A percentile compares a stretch with the other conserved stretches of the same genome.
Conservation (phyloP, 2,888 invertebrate species). For the Eristalinus aeneus region DNA sequence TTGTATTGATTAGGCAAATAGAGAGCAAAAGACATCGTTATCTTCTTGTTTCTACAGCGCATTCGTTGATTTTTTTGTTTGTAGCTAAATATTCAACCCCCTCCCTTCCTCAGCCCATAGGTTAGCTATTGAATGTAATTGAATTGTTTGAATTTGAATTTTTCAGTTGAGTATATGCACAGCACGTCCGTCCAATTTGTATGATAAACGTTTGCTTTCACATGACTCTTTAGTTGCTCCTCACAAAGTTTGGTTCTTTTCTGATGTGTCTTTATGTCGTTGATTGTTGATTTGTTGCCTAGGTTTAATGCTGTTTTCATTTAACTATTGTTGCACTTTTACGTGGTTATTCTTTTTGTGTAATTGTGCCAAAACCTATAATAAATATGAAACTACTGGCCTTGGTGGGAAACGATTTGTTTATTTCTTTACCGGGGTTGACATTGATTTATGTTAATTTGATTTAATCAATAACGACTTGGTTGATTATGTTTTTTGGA, state of each 20-base stretch:
- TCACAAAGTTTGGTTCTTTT: slow-evolving; percentile 32
- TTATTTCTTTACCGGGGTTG: slow-evolving; percentile 6
- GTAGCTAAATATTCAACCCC: background rate
- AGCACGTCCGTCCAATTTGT: slow-evolving; percentile 62
- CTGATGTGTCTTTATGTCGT: background rate
- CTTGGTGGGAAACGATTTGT: slow-evolving; percentile 57
- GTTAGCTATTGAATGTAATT: slow-evolving; percentile 17
- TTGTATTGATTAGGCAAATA: slow-evolving; percentile 59
- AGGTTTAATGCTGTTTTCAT: slow-evolving; percentile 44
- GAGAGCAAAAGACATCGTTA: slow-evolving; percentile 67
- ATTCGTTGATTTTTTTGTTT: slow-evolving; percentile 34
- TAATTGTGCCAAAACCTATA: slow-evolving; percentile 57
- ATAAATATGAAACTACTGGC: slow-evolving; percentile 7
- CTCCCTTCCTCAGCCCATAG: slow-evolving; percentile 7
- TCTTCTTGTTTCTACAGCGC: slow-evolving; percentile 30
- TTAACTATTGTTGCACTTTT: background rate
- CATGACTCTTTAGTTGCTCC: slow-evolving; percentile 5
- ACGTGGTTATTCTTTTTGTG: slow-evolving; percentile 2
- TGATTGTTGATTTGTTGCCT: slow-evolving; percentile 52
- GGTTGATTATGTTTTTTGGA: background rate
- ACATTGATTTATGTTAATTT: background rate
- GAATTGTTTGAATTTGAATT: background rate
- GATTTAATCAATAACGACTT: background rate
- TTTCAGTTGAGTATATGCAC: slow-evolving; percentile 36
- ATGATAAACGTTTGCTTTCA: slow-evolving; percentile 26